Evolutionary conservation across 2,888 invertebrate genomes (phyloP), one percentile per base, ranked within the genome.

Genomic region (Erannis defoliaria): DNA sequence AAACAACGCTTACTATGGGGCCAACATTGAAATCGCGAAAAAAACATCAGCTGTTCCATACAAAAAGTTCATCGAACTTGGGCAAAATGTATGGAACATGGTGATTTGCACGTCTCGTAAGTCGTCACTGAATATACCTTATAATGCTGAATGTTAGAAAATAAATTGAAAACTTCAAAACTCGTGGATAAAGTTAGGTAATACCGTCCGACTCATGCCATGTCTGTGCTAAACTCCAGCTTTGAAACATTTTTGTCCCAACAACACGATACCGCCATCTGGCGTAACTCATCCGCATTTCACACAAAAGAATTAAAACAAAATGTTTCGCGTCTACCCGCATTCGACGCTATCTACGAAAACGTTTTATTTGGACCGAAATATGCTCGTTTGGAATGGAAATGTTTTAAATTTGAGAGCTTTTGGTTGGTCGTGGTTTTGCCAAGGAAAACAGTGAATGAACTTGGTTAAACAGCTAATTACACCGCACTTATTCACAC

Each of bases 301-400:
- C 56, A 54, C 40, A 57, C 46, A 56, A 56, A 57, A 62, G 55
- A 51, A 62, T 62, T 62, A 67, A 66, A 67, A 67, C 64, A 69
- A 63, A 69, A 66, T 60, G 55, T 66, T 59, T 59, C 55, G 45
- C 53, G 63, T 58, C 56, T 49, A 57, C 57, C 62, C 57, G 59
- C 59, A 62, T 56, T 62, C 37, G 53, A 6, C 43, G 68, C 56
- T 69, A 67, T 62, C 69, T 64, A 49, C 35, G 29, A 55, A 65
- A 62, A 66, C 64, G 62, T 67, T 70, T 70, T 69, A 69, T 70
- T 62, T 67, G 54, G 35, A 18, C 40, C 33, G 40, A 55, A 64
- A 64, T 67, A 62, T 67, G 62, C 48, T 62, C 50, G 10, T 61
- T 56, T 18, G 29, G 49, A 33, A 12, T 61, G 55, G 29, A 56